These are phyloP conservation scores for Thamnophis sirtalis DNA, from an alignment of 2,113 vertebrate species.

Conservation along the genomic window DNA sequence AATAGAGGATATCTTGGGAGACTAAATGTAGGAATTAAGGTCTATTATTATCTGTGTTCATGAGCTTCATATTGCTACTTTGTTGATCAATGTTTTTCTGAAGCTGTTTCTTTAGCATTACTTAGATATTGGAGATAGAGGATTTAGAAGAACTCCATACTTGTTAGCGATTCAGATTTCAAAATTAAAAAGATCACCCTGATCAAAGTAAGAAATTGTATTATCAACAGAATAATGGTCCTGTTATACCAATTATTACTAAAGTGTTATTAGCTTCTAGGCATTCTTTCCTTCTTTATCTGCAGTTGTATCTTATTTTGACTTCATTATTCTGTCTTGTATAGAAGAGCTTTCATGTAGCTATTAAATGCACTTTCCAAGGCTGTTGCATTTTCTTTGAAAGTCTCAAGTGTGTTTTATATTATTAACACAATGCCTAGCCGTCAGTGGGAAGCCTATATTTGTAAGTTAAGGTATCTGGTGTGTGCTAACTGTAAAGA, in stretches of 20 bases:
- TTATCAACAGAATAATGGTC: neutral
- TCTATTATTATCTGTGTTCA: neutral
- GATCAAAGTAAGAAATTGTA: neutral
- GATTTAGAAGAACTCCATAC: neutral
- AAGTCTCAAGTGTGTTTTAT: slow-evolving; percentile 27
- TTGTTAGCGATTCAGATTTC: neutral
- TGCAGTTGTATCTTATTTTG: slow-evolving; percentile 20
- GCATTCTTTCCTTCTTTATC: neutral
- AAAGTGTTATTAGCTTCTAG: neutral
- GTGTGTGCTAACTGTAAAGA: slow-evolving; percentile 2
- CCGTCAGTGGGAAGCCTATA: slow-evolving; percentile 23
- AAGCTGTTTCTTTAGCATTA: neutral
- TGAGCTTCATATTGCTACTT: neutral
- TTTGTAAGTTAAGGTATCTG: slow-evolving; percentile 22
- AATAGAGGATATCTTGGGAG: neutral
- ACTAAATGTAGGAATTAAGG: neutral
- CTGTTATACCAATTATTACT: neutral
- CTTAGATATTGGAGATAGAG: neutral
- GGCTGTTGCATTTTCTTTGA: slow-evolving; percentile 19
- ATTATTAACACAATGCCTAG: slow-evolving; percentile 29
- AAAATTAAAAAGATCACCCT: neutral
- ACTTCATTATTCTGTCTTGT: slow-evolving; percentile 20
- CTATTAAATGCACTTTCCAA: slow-evolving; percentile 27
- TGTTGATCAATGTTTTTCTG: neutral
- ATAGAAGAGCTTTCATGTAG: slow-evolving; percentile 27